These are phyloP conservation scores for Dicrostonyx torquatus DNA, from an alignment of 2,797 vertebrate genomes.

Conservation along the genomic window DNA sequence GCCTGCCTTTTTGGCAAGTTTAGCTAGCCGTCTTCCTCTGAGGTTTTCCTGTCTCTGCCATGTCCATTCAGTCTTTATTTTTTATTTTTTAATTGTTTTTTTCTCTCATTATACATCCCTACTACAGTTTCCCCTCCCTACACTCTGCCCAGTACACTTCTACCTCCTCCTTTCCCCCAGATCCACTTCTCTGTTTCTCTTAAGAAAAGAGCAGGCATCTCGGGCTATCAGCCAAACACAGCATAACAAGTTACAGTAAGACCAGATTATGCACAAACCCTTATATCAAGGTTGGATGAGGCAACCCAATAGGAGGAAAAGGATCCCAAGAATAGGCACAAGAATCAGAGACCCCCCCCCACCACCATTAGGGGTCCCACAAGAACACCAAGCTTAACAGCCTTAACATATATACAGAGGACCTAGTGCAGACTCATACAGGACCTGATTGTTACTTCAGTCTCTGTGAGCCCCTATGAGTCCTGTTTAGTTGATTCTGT, in stretches of 20 bases:
- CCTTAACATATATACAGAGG: neutral
- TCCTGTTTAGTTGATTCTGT: neutral
- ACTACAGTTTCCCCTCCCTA: neutral
- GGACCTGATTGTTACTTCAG: neutral
- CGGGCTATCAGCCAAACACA: neutral
- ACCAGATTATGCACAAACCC: too few relatives aligned
- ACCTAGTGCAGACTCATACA: neutral
- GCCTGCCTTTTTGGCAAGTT: neutral
- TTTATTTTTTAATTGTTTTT: neutral
- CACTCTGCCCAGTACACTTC: neutral
- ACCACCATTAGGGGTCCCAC: neutral
- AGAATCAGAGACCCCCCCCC: neutral
- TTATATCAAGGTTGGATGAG: too few relatives aligned
- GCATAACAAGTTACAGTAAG: neutral
- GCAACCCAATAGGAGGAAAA: too few relatives aligned
- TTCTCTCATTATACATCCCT: neutral
- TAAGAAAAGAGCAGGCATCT: neutral
- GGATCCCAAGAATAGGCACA: too few relatives aligned
- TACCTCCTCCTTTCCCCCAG: neutral
- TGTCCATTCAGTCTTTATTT: neutral
- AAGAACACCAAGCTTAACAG: neutral
- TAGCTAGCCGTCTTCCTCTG: neutral
- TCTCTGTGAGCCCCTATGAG: neutral
- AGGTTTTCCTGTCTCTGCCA: neutral
- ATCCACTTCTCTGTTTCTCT: neutral